A percentile compares a stretch with the other conserved stretches of the same genome.
Evolutionary conservation across 2,888 invertebrate species (phyloP).

Genomic region (Chrysotoxum bicinctum): DNA sequence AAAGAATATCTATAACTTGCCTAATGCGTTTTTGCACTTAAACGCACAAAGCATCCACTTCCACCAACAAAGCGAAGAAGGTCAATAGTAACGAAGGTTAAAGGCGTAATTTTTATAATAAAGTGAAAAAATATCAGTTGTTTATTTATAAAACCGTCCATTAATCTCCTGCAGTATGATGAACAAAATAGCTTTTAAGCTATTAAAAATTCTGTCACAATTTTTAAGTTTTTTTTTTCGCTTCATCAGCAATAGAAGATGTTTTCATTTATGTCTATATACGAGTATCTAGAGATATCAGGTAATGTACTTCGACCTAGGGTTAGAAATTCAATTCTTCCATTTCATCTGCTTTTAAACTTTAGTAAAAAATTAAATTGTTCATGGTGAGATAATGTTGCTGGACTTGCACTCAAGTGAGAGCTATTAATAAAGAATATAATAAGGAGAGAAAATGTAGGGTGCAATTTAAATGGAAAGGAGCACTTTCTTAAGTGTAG

Average conservation of each 20-base stretch:
- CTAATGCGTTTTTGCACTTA: constrained; percentile 57
- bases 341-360: neutral
- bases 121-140: too few species aligned
- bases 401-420: constrained; percentile 30
- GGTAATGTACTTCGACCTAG: constrained; percentile 11
- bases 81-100: constrained; percentile 34
- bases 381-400: neutral
- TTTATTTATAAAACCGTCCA: neutral
- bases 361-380: neutral
- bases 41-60: constrained; percentile 22
- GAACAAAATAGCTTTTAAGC: constrained; percentile 19
- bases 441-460: neutral
- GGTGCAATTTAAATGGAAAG: constrained; percentile 4
- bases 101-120: constrained; percentile 33
- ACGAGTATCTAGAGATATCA: neutral
- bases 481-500: neutral
- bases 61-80: neutral
- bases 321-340: neutral
- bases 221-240: neutral
- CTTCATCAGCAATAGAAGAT: constrained; percentile 24
- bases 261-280: neutral
- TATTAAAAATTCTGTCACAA: neutral
- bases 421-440: constrained; percentile 35
- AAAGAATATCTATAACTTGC: constrained; percentile 43
- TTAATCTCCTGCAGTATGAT: neutral